Evolutionary conservation across 2,888 invertebrate genomes (phyloP).

Genomic region (Papilio demoleus): DNA sequence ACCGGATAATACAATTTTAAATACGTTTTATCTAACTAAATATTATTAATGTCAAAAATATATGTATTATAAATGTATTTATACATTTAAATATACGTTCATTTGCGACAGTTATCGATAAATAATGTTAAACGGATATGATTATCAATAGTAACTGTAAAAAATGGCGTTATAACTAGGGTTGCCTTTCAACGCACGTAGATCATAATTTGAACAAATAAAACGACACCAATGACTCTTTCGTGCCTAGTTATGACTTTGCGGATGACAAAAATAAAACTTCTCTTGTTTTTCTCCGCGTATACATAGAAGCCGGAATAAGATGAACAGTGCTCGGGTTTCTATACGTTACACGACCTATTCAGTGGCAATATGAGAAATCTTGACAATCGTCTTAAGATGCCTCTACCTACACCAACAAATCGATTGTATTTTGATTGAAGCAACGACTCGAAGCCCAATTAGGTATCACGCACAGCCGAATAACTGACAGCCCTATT

Average conservation of each 20-base stretch:
- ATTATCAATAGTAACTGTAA: background rate
- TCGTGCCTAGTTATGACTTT: background rate
- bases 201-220: background rate
- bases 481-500: background rate
- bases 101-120: slow-evolving; percentile 15
- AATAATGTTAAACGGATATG: slow-evolving; percentile 14
- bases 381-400: too few species aligned
- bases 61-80: too few species aligned
- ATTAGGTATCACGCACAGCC: background rate
- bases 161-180: background rate
- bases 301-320: too few species aligned
- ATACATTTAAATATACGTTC: background rate
- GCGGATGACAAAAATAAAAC: background rate
- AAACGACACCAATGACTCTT: background rate
- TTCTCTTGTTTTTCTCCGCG: background rate
- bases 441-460: too few species aligned
- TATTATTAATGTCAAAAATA: too few species aligned
- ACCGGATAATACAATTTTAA: background rate
- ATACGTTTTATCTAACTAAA: background rate
- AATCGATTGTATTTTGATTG: too few species aligned
- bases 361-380: too few species aligned
- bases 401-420: too few species aligned
- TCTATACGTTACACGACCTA: too few species aligned
- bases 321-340: too few species aligned
- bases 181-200: background rate